Evolutionary conservation across 1,140 invertebrate species (phyloP).

Genomic region (Meloidogyne floridensis): DNA sequence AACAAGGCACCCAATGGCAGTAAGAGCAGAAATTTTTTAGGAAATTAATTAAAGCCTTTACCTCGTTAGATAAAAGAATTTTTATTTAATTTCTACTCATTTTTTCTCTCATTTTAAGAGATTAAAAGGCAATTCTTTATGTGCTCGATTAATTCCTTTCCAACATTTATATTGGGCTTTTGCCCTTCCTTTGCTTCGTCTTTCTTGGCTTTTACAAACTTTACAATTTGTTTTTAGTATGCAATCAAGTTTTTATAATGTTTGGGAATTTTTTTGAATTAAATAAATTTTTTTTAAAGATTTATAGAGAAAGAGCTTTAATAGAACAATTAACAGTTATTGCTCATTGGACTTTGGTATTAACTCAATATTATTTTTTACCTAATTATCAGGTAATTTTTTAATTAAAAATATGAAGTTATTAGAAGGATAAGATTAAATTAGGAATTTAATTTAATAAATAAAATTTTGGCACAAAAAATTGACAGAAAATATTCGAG

Average conservation of each 20-base stretch:
- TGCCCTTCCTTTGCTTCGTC: slow-evolving; percentile 56
- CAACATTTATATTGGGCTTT: slow-evolving; percentile 65
- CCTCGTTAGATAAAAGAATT: too few relatives aligned
- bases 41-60: too few relatives aligned
- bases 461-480: not conserved
- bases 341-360: slow-evolving; percentile 58
- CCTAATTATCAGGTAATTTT: slow-evolving; percentile 50
- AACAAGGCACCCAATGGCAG: too few relatives aligned
- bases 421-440: too few relatives aligned
- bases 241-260: slow-evolving; percentile 57
- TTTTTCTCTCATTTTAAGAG: slow-evolving; percentile 32
- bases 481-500: too few relatives aligned
- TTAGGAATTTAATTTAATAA: too few relatives aligned
- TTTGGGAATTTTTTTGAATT: slow-evolving; percentile 16
- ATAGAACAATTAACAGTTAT: slow-evolving; percentile 53
- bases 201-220: slow-evolving; percentile 64
- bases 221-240: slow-evolving; percentile 57
- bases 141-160: slow-evolving; percentile 57
- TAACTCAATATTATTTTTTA: slow-evolving; percentile 56
- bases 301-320: slow-evolving; percentile 46
- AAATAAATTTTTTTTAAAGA: slow-evolving; percentile 27
- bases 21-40: too few relatives aligned
- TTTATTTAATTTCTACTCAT: too few relatives aligned
- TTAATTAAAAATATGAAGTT: not conserved
- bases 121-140: slow-evolving; percentile 43